phyloP scores from a whole-genome alignment of 2,888 invertebrate genomes.

The Iphiclides podalirius region DNA sequence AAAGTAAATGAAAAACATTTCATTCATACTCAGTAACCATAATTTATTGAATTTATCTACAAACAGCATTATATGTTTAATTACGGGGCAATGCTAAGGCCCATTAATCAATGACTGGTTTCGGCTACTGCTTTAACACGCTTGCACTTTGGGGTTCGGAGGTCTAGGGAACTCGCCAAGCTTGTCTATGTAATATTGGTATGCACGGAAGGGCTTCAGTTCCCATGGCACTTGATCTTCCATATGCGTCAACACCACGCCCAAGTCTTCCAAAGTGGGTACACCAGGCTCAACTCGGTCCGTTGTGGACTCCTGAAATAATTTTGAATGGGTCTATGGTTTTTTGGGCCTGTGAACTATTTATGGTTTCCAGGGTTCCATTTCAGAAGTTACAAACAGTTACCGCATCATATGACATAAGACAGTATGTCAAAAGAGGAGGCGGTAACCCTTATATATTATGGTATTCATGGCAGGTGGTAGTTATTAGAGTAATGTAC shows the following conservation, averaged over 20 bases:
- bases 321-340: too few species aligned
- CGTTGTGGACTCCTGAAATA: slow-evolving; percentile 87
- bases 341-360: too few species aligned
- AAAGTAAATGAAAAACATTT: too few species aligned
- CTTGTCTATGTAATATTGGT: slow-evolving; percentile 86
- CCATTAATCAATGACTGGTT: neutral
- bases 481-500: too few species aligned
- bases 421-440: too few species aligned
- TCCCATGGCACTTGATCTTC: slow-evolving; percentile 93
- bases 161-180: slow-evolving; percentile 87
- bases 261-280: slow-evolving; percentile 93
- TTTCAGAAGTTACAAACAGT: too few species aligned
- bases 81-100: neutral
- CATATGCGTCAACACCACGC: slow-evolving; percentile 86
- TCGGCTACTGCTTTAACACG: slow-evolving; percentile 6
- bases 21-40: slow-evolving; percentile 8
- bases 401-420: too few species aligned
- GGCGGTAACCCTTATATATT: too few species aligned
- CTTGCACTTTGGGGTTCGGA: slow-evolving; percentile 77
- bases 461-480: too few species aligned
- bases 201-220: slow-evolving; percentile 84
- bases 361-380: too few species aligned
- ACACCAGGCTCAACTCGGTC: slow-evolving; percentile 82
- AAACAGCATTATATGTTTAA: slow-evolving; percentile 10
- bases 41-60: slow-evolving; percentile 24